A percentile compares a stretch with the other conserved stretches of the same genome.
phyloP scores from a whole-genome alignment of 2,797 vertebrate species.

The Melanotaenia pygmaea region DNA sequence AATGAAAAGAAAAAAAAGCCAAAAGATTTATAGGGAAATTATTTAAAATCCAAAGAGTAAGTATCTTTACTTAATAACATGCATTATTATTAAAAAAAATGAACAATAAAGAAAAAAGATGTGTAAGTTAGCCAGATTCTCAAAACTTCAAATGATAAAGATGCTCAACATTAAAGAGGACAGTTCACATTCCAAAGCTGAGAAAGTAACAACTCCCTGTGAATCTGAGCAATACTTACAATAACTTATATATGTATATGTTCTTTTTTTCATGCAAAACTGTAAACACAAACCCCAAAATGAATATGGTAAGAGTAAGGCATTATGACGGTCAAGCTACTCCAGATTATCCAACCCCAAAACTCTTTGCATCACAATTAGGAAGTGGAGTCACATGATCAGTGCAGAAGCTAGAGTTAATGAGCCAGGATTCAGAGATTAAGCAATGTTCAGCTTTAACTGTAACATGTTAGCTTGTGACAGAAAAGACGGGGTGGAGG shows the following conservation, averaged over 20 bases:
- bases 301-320: slow-evolving; percentile 70
- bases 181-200: slow-evolving; percentile 47
- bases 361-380: slow-evolving; percentile 45
- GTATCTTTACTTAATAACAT: slow-evolving; percentile 65
- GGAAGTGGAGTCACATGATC: slow-evolving; percentile 46
- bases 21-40: slow-evolving; percentile 65
- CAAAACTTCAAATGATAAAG: slow-evolving; percentile 33
- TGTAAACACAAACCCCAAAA: slow-evolving; percentile 68
- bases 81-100: slow-evolving; percentile 62
- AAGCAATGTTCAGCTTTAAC: slow-evolving; percentile 31
- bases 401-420: slow-evolving; percentile 52
- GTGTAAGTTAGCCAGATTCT: slow-evolving; percentile 17
- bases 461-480: slow-evolving; percentile 31
- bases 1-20: slow-evolving; percentile 55
- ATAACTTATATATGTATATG: slow-evolving; percentile 66
- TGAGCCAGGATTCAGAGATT: slow-evolving; percentile 22
- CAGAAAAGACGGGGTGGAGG: slow-evolving; percentile 33
- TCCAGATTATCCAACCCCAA: slow-evolving; percentile 56
- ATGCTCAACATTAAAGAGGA: slow-evolving; percentile 56
- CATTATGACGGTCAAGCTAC: slow-evolving; percentile 75
- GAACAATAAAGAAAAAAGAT: slow-evolving; percentile 39
- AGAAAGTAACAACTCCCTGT: slow-evolving; percentile 50
- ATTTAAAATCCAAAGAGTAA: slow-evolving; percentile 61
- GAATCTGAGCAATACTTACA: slow-evolving; percentile 59
- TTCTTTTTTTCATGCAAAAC: slow-evolving; percentile 74